Base-by-base conservation (phyloP, 2,113 vertebrate genomes). In the Tricholaema leucomelas region DNA sequence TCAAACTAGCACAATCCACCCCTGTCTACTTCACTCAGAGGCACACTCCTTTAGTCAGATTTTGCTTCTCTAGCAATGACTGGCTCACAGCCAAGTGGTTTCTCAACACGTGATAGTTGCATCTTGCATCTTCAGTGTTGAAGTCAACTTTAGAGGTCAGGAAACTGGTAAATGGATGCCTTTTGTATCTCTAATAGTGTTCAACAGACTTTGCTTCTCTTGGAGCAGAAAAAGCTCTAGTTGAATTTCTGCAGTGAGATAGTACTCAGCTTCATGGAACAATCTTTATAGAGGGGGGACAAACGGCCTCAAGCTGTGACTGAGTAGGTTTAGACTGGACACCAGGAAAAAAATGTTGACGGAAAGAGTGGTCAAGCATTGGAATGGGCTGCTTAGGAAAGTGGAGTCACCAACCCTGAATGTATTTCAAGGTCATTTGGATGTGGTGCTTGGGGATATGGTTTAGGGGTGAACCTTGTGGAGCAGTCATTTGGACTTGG, bases 61-160 rank as follows among this genome's bases (percentile, higher is more conserved):
- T 90, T 74, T 80, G 7, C 4, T n/a, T 85, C 88, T 15, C 15
- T 54, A 8, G 9, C 44, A 48, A 42, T 28, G 2, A 8, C n/a
- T 79, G 16, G 10, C 28, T 92, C 8, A 27, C 7, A 71, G 14
- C 11, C 21, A 27, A 73, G 25, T 54, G 28, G 24, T 76, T 94
- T 85, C 18, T 3, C 6, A 69, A 3, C 0, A 0, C 38, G 6
- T 30, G 12, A 5, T 55, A 25, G 1, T 8, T 2, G 0, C 16
- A 35, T 69, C 4, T 67, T 30, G 9, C 3, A 12, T 25, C 17
- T 31, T 20, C 63, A 11, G 2, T 65, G 14, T 72, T 79, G 33
- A 64, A 58, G 13, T 60, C 20, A 36, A 76, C 31, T 15, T 40
- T 35, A 55, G 44, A 55, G 23, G 30, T 89, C 12, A 58, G n/a